Base-by-base conservation (phyloP, 2,888 invertebrate species). In the Eristalis pertinax region DNA sequence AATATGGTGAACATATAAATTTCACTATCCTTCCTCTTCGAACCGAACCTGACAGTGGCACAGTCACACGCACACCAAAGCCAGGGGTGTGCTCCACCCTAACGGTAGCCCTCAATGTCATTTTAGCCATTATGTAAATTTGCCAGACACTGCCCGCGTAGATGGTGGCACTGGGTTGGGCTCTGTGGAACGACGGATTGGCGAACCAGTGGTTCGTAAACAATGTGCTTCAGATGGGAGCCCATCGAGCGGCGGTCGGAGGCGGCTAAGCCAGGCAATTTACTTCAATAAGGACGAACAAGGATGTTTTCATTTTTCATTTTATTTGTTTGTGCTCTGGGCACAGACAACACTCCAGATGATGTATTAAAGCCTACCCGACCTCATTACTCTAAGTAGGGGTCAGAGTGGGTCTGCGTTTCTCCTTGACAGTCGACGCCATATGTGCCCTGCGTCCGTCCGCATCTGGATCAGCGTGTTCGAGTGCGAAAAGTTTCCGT, bases 111-210 rank as follows among this genome's bases (percentile, higher is more conserved):
- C 83, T 79, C 79, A 80, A 84, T 80, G 84, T 84, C 79, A 73
- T 69, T 84, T 79, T 35, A 84, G 79, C 76, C 80, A 87, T 87
- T 87, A 87, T 87, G 87, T 84, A 84, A 87, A 87, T 87, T 84
- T 73, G 76, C 79, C 72, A 87, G 87, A 84, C 87, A 84, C 79
- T 79, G 84, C 68, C 73, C 77, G 77, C 77, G 65, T 67, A 63
- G 5, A 29, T 24, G 68, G 43, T 24, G 68, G 43, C 15, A 32
- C 5, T 32, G 32, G 32, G 32, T 10, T 69, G 65, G 74, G 38
- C 10, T 43, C 10, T 64, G 74, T 29, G 24, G 68, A 56, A 62
- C 26, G 22, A 43, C 2, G 68, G 60, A 72, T 75, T 70, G 70
- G 69, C 64, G 60, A 63, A 80, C 72, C 81, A 73, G 79, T 76